Percentiles rank a stretch among this genome's conserved stretches.
These are phyloP conservation scores for Drosophila tripunctata DNA, from an alignment of 2,888 invertebrate species.

Conservation along the genomic window DNA sequence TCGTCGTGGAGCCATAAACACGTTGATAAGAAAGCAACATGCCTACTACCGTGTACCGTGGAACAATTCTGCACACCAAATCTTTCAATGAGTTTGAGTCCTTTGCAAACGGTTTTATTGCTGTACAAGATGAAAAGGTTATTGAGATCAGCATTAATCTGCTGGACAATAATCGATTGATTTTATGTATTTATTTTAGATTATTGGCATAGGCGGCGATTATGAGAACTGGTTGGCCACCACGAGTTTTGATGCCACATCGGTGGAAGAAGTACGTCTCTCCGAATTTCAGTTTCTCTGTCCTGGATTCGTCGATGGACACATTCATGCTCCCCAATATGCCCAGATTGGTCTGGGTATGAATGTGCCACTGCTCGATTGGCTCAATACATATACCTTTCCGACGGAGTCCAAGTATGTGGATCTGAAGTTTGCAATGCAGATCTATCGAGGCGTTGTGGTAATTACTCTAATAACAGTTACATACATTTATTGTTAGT, in stretches of 20 bases:
- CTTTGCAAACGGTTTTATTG: slow-evolving; percentile 86
- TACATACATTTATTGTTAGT: slow-evolving; percentile 1
- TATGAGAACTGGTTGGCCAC: slow-evolving; percentile 68
- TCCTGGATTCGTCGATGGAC: slow-evolving; percentile 95
- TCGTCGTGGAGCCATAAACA: slow-evolving; percentile 16
- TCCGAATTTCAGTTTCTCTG: slow-evolving; percentile 88
- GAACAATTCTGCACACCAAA: slow-evolving; percentile 84
- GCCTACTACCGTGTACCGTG: slow-evolving; percentile 79
- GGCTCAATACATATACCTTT: slow-evolving; percentile 94
- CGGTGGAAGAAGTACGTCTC: slow-evolving; percentile 65
- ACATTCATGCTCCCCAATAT: slow-evolving; percentile 95
- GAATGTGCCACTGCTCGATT: slow-evolving; percentile 91
- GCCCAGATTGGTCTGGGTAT: slow-evolving; percentile 93
- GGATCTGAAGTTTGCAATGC: slow-evolving; percentile 88
- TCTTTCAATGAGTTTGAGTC: slow-evolving; percentile 83
- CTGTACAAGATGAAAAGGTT: slow-evolving; percentile 86
- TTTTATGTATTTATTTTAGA: slow-evolving; percentile 79
- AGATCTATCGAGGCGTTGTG: slow-evolving; percentile 91
- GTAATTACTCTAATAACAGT: slow-evolving; percentile 85
- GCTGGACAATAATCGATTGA: background rate
- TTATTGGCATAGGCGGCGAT: slow-evolving; percentile 83
- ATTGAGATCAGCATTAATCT: background rate
- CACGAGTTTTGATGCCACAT: background rate
- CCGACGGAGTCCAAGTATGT: slow-evolving; percentile 91
- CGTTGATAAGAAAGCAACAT: slow-evolving; percentile 56